A percentile compares a stretch with the other conserved stretches of the same genome.
phyloP scores from a whole-genome alignment of 2,888 invertebrate genomes.

The Dascillus cervinus region DNA sequence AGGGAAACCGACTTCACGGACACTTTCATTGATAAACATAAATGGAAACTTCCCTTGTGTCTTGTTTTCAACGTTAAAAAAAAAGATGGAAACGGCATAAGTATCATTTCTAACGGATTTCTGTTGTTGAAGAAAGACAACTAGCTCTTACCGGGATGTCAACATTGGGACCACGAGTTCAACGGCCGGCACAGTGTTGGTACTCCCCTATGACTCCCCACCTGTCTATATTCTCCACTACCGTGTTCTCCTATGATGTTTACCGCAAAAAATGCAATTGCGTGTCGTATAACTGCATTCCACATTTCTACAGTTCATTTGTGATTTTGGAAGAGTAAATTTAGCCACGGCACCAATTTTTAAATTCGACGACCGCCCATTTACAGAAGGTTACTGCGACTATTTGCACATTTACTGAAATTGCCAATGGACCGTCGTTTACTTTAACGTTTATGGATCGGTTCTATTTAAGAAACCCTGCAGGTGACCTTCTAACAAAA shows the following conservation, averaged over 20 bases:
- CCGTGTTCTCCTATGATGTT: constrained; percentile 12
- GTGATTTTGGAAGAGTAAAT: too few relatives aligned
- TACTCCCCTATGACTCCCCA: constrained; percentile 28
- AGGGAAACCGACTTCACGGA: not conserved
- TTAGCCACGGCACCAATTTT: too few relatives aligned
- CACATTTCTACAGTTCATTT: too few relatives aligned
- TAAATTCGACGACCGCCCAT: too few relatives aligned
- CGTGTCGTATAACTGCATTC: too few relatives aligned
- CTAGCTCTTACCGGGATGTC: constrained; percentile 33
- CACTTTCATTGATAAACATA: not conserved
- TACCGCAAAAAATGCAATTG: constrained; percentile 1
- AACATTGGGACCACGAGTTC: constrained; percentile 39
- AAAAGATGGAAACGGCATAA: constrained; percentile 9
- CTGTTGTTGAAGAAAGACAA: constrained; percentile 14
- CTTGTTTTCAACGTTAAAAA: not conserved
- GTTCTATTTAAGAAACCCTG: too few relatives aligned
- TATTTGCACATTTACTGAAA: too few relatives aligned
- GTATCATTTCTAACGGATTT: constrained; percentile 3
- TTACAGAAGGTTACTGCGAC: too few relatives aligned
- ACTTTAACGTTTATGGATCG: too few relatives aligned
- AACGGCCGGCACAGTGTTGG: constrained; percentile 37
- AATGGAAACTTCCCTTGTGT: not conserved
- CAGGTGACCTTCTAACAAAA: too few relatives aligned
- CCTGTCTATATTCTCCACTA: constrained; percentile 12
- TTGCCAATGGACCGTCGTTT: too few relatives aligned